phyloP scores from a whole-genome alignment of 2,888 invertebrate species.

The Nematopogon swammerdamellus region DNA sequence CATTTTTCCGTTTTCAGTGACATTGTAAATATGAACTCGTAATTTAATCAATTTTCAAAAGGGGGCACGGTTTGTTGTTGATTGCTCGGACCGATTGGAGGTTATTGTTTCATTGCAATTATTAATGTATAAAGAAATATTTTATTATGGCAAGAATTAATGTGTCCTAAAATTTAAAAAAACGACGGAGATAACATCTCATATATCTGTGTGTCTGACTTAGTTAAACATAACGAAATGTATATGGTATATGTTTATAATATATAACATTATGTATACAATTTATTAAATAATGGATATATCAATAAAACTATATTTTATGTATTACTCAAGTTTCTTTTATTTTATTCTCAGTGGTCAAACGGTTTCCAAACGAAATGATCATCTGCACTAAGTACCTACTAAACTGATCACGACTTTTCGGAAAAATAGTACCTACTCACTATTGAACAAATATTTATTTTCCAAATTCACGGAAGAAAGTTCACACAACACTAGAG shows the following conservation, averaged over 20 bases:
- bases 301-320: constrained; percentile 60
- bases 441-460: too few relatives aligned
- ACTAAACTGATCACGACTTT: too few relatives aligned
- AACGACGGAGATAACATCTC: constrained; percentile 52
- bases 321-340: constrained; percentile 48
- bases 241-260: constrained; percentile 46
- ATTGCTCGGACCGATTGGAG: background rate
- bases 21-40: background rate
- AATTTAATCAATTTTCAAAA: background rate
- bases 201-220: constrained; percentile 55
- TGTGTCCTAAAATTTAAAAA: constrained; percentile 9
- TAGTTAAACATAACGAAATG: constrained; percentile 55
- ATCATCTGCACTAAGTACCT: too few relatives aligned
- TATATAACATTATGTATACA: constrained; percentile 58
- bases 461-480: too few relatives aligned
- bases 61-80: background rate
- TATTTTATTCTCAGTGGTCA: constrained; percentile 12
- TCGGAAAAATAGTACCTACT: too few relatives aligned
- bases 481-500: too few relatives aligned
- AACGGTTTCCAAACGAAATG: too few relatives aligned
- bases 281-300: constrained; percentile 57
- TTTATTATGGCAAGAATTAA: background rate
- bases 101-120: background rate
- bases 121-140: background rate
- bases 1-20: background rate